A percentile compares a stretch with the other conserved stretches of the same genome.
Evolutionary conservation across 2,888 invertebrate genomes (phyloP).

Genomic region (Nemoura dubitans): DNA sequence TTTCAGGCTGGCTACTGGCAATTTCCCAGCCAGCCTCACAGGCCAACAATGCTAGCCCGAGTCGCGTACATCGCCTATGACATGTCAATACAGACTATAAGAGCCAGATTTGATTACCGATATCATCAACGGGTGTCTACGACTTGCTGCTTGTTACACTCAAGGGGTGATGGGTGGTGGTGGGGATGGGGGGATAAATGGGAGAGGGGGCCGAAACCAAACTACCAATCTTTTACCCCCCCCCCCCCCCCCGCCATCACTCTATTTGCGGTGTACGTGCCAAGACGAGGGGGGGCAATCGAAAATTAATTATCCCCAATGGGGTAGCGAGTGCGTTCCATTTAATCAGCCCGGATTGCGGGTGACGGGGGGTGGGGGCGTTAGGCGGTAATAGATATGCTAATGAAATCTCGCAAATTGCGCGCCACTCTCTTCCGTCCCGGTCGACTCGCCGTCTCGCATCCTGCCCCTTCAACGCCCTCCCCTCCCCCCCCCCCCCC

Average conservation of each 20-base stretch:
- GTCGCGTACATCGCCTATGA: no score
- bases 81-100: no score
- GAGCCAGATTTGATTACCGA: no score
- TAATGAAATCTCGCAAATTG: constrained; percentile 56
- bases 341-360: constrained; percentile 52
- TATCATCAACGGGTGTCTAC: no score
- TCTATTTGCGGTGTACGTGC: constrained; percentile 51
- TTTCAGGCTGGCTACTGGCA: no score
- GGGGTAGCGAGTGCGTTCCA: constrained; percentile 52
- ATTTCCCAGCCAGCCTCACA: no score
- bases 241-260: constrained; percentile 45
- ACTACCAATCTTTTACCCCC: background rate
- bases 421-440: no score
- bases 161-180: background rate
- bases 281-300: constrained; percentile 56
- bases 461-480: background rate
- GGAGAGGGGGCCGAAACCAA: constrained; percentile 2
- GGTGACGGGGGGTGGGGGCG: constrained; percentile 44
- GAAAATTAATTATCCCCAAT: constrained; percentile 58
- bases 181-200: constrained; percentile 7
- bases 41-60: no score
- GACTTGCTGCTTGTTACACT: no score
- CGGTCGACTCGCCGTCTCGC: background rate
- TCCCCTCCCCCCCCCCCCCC: no score
- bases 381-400: constrained; percentile 55